These are phyloP conservation scores for Drosophila maculinotata DNA, from an alignment of 2,888 invertebrate species.

Conservation along the genomic window DNA sequence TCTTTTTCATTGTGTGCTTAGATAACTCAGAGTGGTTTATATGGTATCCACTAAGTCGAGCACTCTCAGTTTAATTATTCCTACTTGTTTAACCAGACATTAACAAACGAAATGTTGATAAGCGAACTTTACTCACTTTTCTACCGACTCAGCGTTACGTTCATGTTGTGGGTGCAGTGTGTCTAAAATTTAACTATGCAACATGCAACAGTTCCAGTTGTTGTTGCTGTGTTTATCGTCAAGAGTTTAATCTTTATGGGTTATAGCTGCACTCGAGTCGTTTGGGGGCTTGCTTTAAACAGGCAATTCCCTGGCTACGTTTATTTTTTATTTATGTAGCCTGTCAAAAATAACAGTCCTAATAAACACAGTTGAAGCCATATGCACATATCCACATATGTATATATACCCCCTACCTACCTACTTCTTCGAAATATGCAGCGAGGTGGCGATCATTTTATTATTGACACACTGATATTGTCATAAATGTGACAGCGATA, in stretches of 20 bases:
- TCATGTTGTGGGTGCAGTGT: conserved; percentile 46
- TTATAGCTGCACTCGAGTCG: conserved; percentile 74
- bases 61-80: neutral
- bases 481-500: conserved; percentile 83
- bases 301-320: conserved; percentile 38
- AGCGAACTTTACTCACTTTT: conserved; percentile 31
- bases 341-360: conserved; percentile 72
- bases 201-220: conserved; percentile 44
- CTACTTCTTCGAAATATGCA: conserved; percentile 38
- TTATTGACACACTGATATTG: conserved; percentile 77
- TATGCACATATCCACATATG: neutral
- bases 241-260: conserved; percentile 75
- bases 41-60: neutral
- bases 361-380: conserved; percentile 60
- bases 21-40: neutral
- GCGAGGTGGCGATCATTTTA: conserved; percentile 62
- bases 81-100: conserved; percentile 39
- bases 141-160: conserved; percentile 6
- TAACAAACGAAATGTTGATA: conserved; percentile 70
- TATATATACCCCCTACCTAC: neutral
- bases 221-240: conserved; percentile 45
- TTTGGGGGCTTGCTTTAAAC: conserved; percentile 68
- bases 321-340: conserved; percentile 58
- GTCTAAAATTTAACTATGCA: conserved; percentile 63
- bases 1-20: neutral